Percentiles rank a stretch among this genome's conserved stretches.
These are phyloP conservation scores for Andrena fulva DNA, from an alignment of 2,888 invertebrate species.

Conservation along the genomic window DNA sequence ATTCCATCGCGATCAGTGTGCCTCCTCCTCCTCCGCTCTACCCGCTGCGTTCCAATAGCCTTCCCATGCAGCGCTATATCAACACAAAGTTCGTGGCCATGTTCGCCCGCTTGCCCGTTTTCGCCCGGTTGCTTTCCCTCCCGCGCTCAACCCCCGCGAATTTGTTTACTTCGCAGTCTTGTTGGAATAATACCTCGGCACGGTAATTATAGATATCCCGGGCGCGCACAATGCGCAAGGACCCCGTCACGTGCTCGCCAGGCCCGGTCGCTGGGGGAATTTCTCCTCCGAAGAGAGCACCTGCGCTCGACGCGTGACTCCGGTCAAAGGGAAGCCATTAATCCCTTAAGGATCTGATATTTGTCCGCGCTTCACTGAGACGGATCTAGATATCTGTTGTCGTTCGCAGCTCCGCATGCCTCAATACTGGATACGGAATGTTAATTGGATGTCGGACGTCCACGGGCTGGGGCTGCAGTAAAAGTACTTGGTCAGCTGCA, in stretches of 20 bases:
- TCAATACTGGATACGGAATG: too few species aligned
- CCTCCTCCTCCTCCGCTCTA: conserved; percentile 52
- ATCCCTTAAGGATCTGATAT: not conserved
- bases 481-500: too few species aligned
- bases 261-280: not conserved
- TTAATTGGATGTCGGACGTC: too few species aligned
- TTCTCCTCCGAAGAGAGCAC: not conserved
- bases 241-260: conserved; percentile 53
- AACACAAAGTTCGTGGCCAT: conserved; percentile 60
- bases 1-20: conserved; percentile 53
- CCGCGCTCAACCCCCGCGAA: conserved; percentile 47
- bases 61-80: conserved; percentile 48
- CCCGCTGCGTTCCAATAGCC: conserved; percentile 58
- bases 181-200: conserved; percentile 74
- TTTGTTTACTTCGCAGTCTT: conserved; percentile 76
- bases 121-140: conserved; percentile 17
- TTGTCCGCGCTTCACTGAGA: not conserved
- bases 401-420: too few species aligned
- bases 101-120: conserved; percentile 32
- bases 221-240: conserved; percentile 59
- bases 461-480: too few species aligned
- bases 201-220: conserved; percentile 74
- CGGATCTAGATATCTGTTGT: too few species aligned
- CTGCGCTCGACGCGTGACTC: conserved; percentile 1
- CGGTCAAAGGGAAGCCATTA: not conserved